Evolutionary conservation across 2,113 vertebrate species (phyloP), one percentile per base, ranked within the genome.

Genomic region (Eonycteris spelaea): DNA sequence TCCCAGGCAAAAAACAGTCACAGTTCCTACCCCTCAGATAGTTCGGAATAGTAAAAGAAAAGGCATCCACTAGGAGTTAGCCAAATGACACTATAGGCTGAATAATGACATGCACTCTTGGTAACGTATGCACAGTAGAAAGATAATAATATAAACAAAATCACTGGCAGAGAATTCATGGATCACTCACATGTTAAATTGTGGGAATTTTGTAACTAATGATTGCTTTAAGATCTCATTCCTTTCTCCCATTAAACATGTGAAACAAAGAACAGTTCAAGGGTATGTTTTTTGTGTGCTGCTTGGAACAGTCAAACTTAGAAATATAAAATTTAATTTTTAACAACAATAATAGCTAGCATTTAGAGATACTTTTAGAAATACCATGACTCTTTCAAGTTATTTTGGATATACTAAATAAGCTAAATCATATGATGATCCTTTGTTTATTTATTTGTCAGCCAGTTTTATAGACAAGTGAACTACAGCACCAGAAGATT

Each of bases 101-200:
- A 35, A 12, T 0, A 45, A 14, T 21, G 6, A 65, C 1, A 48
- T 6, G 18, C 28, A 12, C 1, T 70, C 11, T 35, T 24, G 6
- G 7, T 40, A 9, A 19, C 45, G 43, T 33, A 9, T 45, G 7
- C 4, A n/a, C 24, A 85, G 21, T 16, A 19, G 9, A 48, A 48
- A 86, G 45, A 45, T 5, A 21, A 28, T 35, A n/a, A 53, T 59
- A 59, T 57, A 57, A 57, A 57, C 1, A 21, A 57, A 68, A 84
- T 85, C 8, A 48, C 45, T 24, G 12, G 24, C 38, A 87, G 16
- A 16, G 22, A 26, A 68, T 43, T 68, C 33, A 19, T 40, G 24
- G 43, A 65, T 53, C 43, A 53, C 18, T 85, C 61, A 14, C 18
- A 53, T 26, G 4, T n/a, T 45, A 48, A 63, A 19, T 2, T 10